Percentiles rank a stretch among this genome's conserved stretches.
These are phyloP conservation scores for Aleiodes testaceus DNA, from an alignment of 2,888 invertebrate species.

Conservation along the genomic window DNA sequence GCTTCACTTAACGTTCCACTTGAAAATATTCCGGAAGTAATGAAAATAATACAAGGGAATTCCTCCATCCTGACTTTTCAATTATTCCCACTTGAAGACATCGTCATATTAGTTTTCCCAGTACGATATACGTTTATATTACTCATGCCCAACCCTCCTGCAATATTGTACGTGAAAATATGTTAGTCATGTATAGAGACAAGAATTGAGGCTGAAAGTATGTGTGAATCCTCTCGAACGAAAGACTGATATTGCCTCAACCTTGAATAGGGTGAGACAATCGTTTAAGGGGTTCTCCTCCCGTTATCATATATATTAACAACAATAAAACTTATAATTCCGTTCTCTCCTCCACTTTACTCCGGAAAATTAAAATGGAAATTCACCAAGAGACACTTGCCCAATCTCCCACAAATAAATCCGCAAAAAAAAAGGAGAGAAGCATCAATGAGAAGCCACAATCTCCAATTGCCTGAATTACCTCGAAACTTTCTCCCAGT, in stretches of 20 bases:
- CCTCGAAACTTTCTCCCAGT: conserved; percentile 32
- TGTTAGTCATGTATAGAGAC: conserved; percentile 49
- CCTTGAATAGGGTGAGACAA: conserved; percentile 47
- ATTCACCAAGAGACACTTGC: conserved; percentile 36
- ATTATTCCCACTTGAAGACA: conserved; percentile 39
- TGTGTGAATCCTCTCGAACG: conserved; percentile 47
- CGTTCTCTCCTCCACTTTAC: conserved; percentile 43
- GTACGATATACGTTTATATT: conserved; percentile 47
- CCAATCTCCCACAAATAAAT: not conserved
- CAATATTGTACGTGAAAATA: conserved; percentile 57
- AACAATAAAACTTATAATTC: conserved; percentile 60
- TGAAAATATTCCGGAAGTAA: not conserved
- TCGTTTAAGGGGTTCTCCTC: conserved; percentile 48
- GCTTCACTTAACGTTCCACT: not conserved
- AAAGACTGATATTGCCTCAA: conserved; percentile 53
- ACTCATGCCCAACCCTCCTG: conserved; percentile 47
- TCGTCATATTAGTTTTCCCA: conserved; percentile 53
- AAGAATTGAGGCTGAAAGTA: conserved; percentile 26
- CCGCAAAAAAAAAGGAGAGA: not conserved
- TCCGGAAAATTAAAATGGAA: conserved; percentile 56
- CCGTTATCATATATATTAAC: conserved; percentile 61
- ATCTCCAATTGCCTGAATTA: conserved; percentile 39
- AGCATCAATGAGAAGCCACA: not conserved
- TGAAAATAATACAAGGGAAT: conserved; percentile 18
- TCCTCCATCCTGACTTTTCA: conserved; percentile 34